phyloP scores from a whole-genome alignment of 2,888 invertebrate species.

The Lepidocyrtoides sp. region DNA sequence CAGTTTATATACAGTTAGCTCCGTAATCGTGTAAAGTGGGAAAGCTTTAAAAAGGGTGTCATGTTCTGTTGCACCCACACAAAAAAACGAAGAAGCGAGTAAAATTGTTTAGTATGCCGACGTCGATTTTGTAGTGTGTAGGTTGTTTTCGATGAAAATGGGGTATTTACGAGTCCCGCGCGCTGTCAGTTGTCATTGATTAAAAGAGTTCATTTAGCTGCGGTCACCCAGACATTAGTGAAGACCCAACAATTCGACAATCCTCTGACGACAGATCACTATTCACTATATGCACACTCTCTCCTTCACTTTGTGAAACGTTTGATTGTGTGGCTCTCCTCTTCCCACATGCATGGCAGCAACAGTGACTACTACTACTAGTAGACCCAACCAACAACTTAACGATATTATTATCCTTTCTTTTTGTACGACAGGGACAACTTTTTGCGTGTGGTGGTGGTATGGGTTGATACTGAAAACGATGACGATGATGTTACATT shows the following conservation, averaged over 20 bases:
- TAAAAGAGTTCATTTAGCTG: conserved; percentile 83
- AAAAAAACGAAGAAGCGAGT: not conserved
- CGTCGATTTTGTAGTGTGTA: not conserved
- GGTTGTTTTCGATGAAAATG: not conserved
- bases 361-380: too few species aligned
- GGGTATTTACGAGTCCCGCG: conserved; percentile 31
- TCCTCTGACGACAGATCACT: conserved; percentile 74
- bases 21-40: not conserved
- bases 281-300: too few species aligned
- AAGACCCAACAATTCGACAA: conserved; percentile 68
- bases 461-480: not conserved
- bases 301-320: not conserved
- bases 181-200: conserved; percentile 80
- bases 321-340: not conserved
- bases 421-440: not conserved
- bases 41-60: not conserved
- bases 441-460: not conserved
- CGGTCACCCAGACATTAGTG: conserved; percentile 81
- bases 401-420: not conserved
- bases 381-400: not conserved
- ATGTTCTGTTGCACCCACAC: not conserved
- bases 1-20: not conserved
- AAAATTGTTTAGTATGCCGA: not conserved
- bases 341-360: conserved; percentile 18
- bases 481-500: not conserved